A percentile compares a stretch with the other conserved stretches of the same genome.
Conservation (phyloP, 2,113 vertebrate genomes). For the Pomatostomus ruficeps region DNA sequence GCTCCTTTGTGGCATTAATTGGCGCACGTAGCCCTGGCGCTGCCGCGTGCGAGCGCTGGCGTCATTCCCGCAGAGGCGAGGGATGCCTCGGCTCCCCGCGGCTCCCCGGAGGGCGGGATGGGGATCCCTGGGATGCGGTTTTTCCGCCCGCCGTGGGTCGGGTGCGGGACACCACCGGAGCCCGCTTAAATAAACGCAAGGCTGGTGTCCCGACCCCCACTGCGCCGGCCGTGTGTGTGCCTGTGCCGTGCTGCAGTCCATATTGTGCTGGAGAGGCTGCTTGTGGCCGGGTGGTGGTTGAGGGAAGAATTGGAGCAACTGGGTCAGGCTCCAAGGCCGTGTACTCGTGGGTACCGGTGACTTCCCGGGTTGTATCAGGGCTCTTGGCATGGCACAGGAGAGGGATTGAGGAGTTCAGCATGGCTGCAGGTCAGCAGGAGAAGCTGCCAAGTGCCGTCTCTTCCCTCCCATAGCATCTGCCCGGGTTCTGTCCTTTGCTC, state of each 20-base stretch:
- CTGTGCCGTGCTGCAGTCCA: rapidly evolving
- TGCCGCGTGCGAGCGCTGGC: not conserved
- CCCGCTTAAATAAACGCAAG: rapidly evolving
- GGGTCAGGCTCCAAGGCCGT: rapidly evolving
- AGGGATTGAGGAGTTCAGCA: not conserved
- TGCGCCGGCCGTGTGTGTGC: rapidly evolving
- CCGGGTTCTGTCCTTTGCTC: rapidly evolving
- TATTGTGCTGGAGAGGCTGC: not conserved
- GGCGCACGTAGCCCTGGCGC: not conserved
- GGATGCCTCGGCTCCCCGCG: not conserved
- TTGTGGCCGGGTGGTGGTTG: not conserved
- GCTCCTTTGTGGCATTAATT: not conserved
- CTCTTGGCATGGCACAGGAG: rapidly evolving
- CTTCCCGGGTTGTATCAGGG: rapidly evolving
- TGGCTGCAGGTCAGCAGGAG: not conserved
- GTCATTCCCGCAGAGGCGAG: not conserved
- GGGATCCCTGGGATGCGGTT: not conserved
- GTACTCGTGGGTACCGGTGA: rapidly evolving
- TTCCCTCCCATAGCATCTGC: rapidly evolving
- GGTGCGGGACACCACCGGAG: rapidly evolving
- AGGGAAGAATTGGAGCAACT: rapidly evolving
- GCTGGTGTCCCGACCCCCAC: rapidly evolving
- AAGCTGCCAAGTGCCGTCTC: not conserved
- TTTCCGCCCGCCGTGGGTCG: not conserved
- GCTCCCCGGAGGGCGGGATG: not conserved